These are phyloP conservation scores for Phymastichus coffea DNA, from an alignment of 1,140 invertebrate species.

Conservation along the genomic window DNA sequence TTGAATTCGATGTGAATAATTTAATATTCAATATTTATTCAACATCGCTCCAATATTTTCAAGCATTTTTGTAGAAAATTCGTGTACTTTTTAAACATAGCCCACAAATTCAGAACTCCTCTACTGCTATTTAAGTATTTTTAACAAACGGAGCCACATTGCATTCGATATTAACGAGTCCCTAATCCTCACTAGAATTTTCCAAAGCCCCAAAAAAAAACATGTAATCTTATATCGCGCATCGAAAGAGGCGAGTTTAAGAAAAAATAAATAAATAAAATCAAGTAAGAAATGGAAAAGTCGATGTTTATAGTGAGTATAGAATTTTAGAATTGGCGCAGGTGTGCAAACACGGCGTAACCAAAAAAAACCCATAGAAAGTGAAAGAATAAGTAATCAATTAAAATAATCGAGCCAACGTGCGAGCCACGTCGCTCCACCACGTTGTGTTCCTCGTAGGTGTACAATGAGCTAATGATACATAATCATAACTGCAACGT, in stretches of 20 bases:
- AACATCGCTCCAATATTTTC: neutral
- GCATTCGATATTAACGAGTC: neutral
- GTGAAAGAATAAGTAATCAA: constrained; percentile 27
- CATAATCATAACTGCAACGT: constrained; percentile 51
- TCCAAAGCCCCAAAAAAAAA: constrained; percentile 18
- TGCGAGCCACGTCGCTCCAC: constrained; percentile 50
- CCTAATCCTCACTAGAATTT: constrained; percentile 6
- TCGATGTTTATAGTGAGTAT: constrained; percentile 21
- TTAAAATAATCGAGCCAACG: constrained; percentile 42
- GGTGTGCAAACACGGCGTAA: neutral
- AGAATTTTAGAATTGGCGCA: constrained; percentile 1
- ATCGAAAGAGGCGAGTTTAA: constrained; percentile 1
- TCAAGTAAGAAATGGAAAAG: constrained; percentile 20
- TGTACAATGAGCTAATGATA: constrained; percentile 47
- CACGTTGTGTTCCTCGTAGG: constrained; percentile 52
- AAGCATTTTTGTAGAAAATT: neutral
- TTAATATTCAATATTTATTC: neutral
- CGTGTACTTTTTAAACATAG: neutral
- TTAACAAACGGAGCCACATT: neutral
- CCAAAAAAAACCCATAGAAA: constrained; percentile 38
- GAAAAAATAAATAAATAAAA: constrained; percentile 18
- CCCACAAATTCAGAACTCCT: neutral
- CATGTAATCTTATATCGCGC: neutral
- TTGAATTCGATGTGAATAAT: neutral
- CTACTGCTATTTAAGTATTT: neutral